Evolutionary conservation across 2,797 vertebrate genomes (phyloP).

Genomic region (Vespertilio murinus): DNA sequence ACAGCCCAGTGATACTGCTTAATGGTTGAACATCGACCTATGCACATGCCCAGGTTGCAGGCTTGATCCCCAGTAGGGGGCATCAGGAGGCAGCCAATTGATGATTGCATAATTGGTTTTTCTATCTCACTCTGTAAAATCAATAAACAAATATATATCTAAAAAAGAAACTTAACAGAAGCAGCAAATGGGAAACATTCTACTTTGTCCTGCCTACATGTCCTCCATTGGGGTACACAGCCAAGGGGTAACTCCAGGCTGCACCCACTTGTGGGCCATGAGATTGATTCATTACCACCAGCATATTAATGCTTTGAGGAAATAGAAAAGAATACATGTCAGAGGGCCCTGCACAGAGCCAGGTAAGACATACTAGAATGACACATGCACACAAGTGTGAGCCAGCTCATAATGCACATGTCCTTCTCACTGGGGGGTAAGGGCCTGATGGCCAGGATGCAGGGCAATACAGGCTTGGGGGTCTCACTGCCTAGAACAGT

Average conservation of each 20-base stretch:
- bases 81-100: too few relatives aligned
- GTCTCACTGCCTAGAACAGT: background rate
- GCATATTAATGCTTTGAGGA: too few relatives aligned
- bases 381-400: fast-evolving
- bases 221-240: fast-evolving
- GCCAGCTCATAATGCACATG: fast-evolving
- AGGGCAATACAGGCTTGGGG: too few relatives aligned
- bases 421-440: background rate
- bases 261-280: background rate
- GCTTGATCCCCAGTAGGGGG: too few relatives aligned
- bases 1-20: too few relatives aligned
- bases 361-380: background rate
- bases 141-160: too few relatives aligned
- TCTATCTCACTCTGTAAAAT: too few relatives aligned
- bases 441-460: background rate
- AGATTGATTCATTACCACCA: background rate
- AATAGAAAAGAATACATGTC: background rate
- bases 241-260: fast-evolving
- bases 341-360: background rate
- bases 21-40: too few relatives aligned
- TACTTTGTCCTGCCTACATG: background rate
- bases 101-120: too few relatives aligned
- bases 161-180: background rate
- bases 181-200: background rate
- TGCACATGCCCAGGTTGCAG: too few relatives aligned